Conservation (phyloP, 2,797 vertebrate species). For the Takifugu rubripes region DNA sequence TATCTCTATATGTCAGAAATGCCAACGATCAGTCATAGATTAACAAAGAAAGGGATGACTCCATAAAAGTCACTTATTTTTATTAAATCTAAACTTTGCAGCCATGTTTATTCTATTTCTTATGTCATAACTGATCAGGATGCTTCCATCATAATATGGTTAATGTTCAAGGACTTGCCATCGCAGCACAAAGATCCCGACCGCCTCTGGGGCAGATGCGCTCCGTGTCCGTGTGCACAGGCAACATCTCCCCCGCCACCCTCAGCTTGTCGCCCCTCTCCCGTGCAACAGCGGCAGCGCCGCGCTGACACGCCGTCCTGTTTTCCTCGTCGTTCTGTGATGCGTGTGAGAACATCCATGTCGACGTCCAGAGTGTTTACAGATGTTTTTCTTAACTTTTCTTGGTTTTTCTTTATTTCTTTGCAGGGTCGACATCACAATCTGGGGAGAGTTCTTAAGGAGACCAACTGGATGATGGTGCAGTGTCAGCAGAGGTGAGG, state of each 20-base stretch:
- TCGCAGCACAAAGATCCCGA: slow-evolving; percentile 44
- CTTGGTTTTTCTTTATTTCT: slow-evolving; percentile 22
- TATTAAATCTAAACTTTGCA: background rate
- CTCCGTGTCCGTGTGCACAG: slow-evolving; percentile 15
- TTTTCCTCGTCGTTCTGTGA: slow-evolving; percentile 25
- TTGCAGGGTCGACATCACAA: slow-evolving; percentile 34
- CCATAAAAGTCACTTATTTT: background rate
- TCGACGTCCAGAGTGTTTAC: slow-evolving; percentile 41
- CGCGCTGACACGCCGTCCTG: slow-evolving; percentile 36
- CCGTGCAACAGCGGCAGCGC: slow-evolving; percentile 39
- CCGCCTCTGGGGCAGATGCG: background rate
- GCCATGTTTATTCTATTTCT: too few relatives aligned
- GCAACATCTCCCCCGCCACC: slow-evolving; percentile 35
- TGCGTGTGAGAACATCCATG: slow-evolving; percentile 29
- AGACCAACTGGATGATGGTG: background rate
- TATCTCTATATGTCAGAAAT: background rate
- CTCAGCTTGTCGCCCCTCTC: slow-evolving; percentile 32
- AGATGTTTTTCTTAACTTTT: slow-evolving; percentile 44
- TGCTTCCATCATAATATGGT: background rate
- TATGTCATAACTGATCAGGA: too few relatives aligned
- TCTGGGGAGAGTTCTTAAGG: slow-evolving; percentile 5
- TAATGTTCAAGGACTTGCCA: too few relatives aligned
- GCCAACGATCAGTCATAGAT: background rate
- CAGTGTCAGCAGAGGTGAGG: slow-evolving; percentile 50
- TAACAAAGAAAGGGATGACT: background rate